These are phyloP conservation scores for Falco peregrinus DNA, from an alignment of 2,797 vertebrate species.

Conservation along the genomic window DNA sequence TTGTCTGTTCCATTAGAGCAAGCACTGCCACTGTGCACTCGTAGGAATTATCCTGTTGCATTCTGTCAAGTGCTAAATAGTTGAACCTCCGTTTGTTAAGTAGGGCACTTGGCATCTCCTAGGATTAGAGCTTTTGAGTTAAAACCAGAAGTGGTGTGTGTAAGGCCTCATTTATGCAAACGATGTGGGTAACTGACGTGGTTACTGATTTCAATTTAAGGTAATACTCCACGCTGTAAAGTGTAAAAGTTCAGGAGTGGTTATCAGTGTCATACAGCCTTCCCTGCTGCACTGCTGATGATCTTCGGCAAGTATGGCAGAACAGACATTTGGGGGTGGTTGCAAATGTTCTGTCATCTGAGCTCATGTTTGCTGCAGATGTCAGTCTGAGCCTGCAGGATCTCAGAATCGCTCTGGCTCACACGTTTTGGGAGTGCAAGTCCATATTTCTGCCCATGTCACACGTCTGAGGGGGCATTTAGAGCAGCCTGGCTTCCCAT, in stretches of 20 bases:
- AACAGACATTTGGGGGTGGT: not conserved
- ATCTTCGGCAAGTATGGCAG: not conserved
- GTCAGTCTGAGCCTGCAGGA: not conserved
- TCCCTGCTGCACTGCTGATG: not conserved
- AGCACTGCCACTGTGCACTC: not conserved
- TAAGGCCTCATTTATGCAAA: not conserved
- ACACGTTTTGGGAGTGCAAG: not conserved
- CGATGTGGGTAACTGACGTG: not conserved
- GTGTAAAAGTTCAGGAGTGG: not conserved
- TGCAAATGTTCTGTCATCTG: constrained; percentile 5
- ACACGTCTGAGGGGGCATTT: not conserved
- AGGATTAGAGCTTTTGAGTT: not conserved
- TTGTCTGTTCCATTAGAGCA: not conserved
- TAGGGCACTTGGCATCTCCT: not conserved
- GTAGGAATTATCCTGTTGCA: not conserved
- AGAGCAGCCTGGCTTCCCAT: not conserved
- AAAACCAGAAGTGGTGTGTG: not conserved
- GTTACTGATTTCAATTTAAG: constrained; percentile 2
- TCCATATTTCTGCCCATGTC: not conserved
- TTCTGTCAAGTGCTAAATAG: not conserved
- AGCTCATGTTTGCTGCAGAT: not conserved
- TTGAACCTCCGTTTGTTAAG: not conserved
- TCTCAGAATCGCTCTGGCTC: not conserved
- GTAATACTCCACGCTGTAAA: not conserved
- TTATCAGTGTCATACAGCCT: not conserved